Evolutionary conservation across 2,888 invertebrate species (phyloP).

Genomic region (Ophion obscuratus): DNA sequence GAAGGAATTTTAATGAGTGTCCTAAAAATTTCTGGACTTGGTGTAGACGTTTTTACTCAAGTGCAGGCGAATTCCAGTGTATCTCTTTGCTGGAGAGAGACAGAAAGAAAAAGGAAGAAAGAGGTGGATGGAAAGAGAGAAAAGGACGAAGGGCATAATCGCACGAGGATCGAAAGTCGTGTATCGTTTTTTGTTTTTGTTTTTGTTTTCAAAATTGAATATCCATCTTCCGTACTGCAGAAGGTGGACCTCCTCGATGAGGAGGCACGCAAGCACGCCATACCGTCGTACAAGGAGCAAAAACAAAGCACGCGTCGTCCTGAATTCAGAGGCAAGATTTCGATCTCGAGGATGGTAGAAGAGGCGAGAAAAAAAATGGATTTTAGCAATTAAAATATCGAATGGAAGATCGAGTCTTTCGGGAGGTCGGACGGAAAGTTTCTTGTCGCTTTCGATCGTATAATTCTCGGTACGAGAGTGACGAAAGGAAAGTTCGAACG

Average conservation of each 20-base stretch:
- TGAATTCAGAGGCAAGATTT: slow-evolving; percentile 24
- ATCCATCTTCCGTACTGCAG: neutral
- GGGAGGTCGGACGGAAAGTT: slow-evolving; percentile 1
- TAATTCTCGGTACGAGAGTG: slow-evolving; percentile 1
- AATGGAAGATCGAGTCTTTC: slow-evolving; percentile 26
- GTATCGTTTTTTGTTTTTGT: neutral
- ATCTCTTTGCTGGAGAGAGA: neutral
- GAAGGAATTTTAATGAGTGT: too few species aligned
- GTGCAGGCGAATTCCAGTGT: too few species aligned
- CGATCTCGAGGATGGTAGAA: neutral
- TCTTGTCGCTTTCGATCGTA: slow-evolving; percentile 6
- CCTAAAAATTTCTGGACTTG: too few species aligned
- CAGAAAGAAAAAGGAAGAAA: neutral
- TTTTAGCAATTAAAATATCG: slow-evolving; percentile 46
- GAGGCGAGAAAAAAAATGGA: neutral
- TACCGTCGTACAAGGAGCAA: slow-evolving; percentile 23
- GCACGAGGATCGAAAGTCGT: neutral
- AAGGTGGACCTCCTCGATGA: neutral
- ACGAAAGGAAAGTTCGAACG: slow-evolving; percentile 41
- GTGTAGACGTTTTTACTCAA: too few species aligned
- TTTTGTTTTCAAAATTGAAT: slow-evolving; percentile 6
- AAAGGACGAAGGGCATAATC: neutral
- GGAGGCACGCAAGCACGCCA: neutral
- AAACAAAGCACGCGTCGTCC: slow-evolving; percentile 3
- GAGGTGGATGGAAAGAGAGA: neutral